Evolutionary conservation across 2,113 vertebrate species (phyloP).

Genomic region (Saccopteryx leptura): DNA sequence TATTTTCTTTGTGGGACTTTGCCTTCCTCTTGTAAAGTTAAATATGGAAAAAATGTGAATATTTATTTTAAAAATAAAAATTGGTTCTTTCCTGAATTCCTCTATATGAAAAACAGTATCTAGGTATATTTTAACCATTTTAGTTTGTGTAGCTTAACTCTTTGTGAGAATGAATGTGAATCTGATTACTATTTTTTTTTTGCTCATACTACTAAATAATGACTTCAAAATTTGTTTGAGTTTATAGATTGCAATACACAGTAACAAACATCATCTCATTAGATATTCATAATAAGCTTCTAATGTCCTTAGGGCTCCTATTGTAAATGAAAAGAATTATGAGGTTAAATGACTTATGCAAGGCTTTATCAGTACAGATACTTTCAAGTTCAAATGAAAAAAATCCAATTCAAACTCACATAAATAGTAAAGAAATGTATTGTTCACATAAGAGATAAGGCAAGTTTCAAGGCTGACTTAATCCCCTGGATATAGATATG

Average conservation of each 20-base stretch:
- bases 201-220: conserved; percentile 42
- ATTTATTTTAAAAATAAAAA: conserved; percentile 10
- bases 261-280: conserved; percentile 42
- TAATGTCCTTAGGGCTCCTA: conserved; percentile 30
- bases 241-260: background rate
- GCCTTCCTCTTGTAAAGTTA: background rate
- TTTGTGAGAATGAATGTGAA: conserved; percentile 42
- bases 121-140: background rate
- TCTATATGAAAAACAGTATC: background rate
- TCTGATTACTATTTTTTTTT: background rate
- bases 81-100: conserved; percentile 20
- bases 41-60: background rate
- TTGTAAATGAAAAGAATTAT: conserved; percentile 35
- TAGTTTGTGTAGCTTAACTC: background rate
- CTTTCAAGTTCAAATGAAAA: conserved; percentile 9
- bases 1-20: background rate
- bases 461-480: background rate
- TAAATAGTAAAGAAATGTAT: conserved; percentile 16
- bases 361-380: background rate
- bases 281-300: conserved; percentile 59
- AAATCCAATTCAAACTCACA: background rate
- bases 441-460: background rate
- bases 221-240: conserved; percentile 44
- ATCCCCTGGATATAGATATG: background rate
- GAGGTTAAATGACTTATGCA: conserved; percentile 47